These are phyloP conservation scores for Pangasius djambal DNA, from an alignment of 2,797 vertebrate species.

Conservation along the genomic window DNA sequence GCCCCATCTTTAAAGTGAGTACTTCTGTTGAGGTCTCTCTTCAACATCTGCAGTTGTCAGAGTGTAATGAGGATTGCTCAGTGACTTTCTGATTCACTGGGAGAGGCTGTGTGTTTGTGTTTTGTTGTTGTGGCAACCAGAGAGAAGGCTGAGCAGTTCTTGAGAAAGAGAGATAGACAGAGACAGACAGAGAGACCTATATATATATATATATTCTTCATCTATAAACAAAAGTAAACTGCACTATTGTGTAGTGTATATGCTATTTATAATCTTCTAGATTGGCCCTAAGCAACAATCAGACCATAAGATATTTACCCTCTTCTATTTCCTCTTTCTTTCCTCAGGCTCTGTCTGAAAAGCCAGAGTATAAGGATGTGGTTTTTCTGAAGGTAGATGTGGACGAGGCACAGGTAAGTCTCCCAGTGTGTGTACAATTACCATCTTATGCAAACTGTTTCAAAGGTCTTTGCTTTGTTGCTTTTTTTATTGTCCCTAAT, in stretches of 20 bases:
- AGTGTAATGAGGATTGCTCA: slow-evolving; percentile 12
- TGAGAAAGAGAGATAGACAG: not conserved
- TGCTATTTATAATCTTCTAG: not conserved
- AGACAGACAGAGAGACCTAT: not conserved
- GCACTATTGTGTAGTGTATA: not conserved
- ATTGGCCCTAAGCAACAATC: not conserved
- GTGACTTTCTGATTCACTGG: slow-evolving; percentile 9
- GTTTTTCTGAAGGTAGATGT: slow-evolving; percentile 94
- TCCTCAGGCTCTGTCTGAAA: slow-evolving; percentile 68
- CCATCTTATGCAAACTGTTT: not conserved
- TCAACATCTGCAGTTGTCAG: slow-evolving; percentile 41
- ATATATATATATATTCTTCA: not conserved
- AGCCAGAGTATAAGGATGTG: slow-evolving; percentile 66
- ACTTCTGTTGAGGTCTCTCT: not conserved
- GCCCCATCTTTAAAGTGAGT: slow-evolving; percentile 80
- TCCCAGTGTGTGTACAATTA: not conserved
- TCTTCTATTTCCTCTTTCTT: slow-evolving; percentile 7
- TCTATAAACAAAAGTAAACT: not conserved
- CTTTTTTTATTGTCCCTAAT: not conserved
- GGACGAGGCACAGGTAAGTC: slow-evolving; percentile 83
- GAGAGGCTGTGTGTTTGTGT: slow-evolving; percentile 38
- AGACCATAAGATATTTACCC: not conserved
- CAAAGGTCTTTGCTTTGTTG: not conserved
- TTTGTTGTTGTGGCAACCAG: slow-evolving; percentile 39
- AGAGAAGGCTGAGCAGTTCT: not conserved